Base-by-base conservation (phyloP, 2,888 invertebrate genomes). In the Coecobrya sp. region DNA sequence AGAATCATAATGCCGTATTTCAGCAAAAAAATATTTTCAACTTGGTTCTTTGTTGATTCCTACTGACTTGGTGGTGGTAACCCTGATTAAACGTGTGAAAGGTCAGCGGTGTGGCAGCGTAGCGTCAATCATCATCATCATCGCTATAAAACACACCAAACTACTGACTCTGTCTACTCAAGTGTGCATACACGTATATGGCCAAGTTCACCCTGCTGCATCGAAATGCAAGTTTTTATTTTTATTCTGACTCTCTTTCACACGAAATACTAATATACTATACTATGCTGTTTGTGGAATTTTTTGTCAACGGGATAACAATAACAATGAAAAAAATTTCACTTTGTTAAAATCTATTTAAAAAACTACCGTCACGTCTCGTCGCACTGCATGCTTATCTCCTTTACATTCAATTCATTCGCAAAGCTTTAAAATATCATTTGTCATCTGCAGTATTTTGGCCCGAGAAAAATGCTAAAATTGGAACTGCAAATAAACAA, bases 81-180 rank as follows among this genome's bases (percentile, higher is more conserved):
- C 92, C 92, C 92, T 92, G 92, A 92, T 92, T 92, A 88, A 92
- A 88, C 92, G 92, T 92, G 92, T 92, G 92, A 92, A 92, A 92
- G 92, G 92, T 92, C 92, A 88, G 76, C 92, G 62, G 76, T 88
- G 65, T 85, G 73, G 70, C 79, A 82, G 81, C 87, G 86, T 87
- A 85, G 87, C 88, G 88, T 92, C 84, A 92, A 68, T 76, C 88
- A 92, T 82, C 49, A 55, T 82, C 70, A 68, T 85, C 70, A 76
- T 49, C 27, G 19, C 25, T 27, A 16, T 36, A 8, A 19, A 49
- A 3, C 13, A 13, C 52, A 27, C 79, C 13, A 79, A 79, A 27
- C 25, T 27, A n/a, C 36, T 42, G 13, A 25, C 11, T 2, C 5
- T 62, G 81, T 55, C 30, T 55, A 81, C 55, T 81, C 16, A 52